Evolutionary conservation across 2,888 invertebrate genomes (phyloP).

Genomic region (Cryptus armator): DNA sequence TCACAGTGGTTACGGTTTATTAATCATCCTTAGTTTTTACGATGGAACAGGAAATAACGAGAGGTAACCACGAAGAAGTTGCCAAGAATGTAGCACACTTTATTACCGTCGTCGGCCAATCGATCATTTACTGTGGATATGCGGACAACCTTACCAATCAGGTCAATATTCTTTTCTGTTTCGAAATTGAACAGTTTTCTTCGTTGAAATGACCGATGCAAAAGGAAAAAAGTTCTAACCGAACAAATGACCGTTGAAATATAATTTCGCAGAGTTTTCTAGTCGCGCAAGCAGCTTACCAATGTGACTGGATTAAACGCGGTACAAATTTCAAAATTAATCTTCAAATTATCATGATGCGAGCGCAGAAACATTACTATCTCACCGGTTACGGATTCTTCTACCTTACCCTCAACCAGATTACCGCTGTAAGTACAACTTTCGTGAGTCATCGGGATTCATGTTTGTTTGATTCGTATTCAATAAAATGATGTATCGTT

Average conservation of each 20-base stretch:
- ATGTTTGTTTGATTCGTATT: too few relatives aligned
- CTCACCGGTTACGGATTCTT: constrained; percentile 54
- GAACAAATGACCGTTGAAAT: not conserved
- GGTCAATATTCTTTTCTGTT: not conserved
- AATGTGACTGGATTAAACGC: constrained; percentile 46
- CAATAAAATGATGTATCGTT: too few relatives aligned
- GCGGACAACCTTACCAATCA: constrained; percentile 29
- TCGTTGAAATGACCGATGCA: not conserved
- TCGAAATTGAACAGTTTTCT: constrained; percentile 8
- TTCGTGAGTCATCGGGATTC: not conserved
- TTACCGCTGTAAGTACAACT: constrained; percentile 42
- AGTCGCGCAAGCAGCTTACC: constrained; percentile 45
- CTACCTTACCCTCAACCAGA: constrained; percentile 36
- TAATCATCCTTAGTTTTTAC: not conserved
- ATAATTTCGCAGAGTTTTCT: not conserved
- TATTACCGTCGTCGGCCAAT: constrained; percentile 39
- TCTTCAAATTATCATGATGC: constrained; percentile 49
- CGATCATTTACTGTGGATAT: constrained; percentile 59
- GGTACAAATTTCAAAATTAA: constrained; percentile 18
- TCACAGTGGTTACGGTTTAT: not conserved
- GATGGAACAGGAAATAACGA: constrained; percentile 27
- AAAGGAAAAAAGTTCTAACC: not conserved
- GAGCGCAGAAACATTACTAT: constrained; percentile 45
- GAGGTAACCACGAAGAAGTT: constrained; percentile 32
- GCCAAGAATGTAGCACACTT: constrained; percentile 47